Evolutionary conservation across 30 jellyfish, hydroid and myxozoan species (phyloP).

Genomic region (Sanderia malayensis): DNA sequence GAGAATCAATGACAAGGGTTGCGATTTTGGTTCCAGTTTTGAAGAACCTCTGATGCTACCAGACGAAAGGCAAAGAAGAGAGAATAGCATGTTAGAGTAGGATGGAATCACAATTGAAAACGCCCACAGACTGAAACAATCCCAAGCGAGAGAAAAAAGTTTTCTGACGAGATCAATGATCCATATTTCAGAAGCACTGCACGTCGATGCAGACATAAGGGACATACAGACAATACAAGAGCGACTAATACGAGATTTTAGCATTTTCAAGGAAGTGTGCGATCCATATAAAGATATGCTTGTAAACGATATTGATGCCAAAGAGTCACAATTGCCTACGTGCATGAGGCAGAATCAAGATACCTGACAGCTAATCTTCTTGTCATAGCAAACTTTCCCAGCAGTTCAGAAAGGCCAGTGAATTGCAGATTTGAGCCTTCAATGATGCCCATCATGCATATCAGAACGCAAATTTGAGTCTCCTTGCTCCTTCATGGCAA

Average conservation of each 20-base stretch:
- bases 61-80: background rate
- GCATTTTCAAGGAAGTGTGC: constrained; percentile 18
- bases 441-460: constrained; percentile 20
- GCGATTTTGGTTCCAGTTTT: background rate
- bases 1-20: background rate
- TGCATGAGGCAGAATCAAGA: constrained; percentile 24
- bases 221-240: constrained; percentile 15
- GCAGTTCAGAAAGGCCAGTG: constrained; percentile 20
- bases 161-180: constrained; percentile 2
- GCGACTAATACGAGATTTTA: constrained; percentile 16
- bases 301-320: constrained; percentile 12
- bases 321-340: too few relatives aligned
- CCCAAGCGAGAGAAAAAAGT: constrained; percentile 7
- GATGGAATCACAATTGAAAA: background rate
- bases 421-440: background rate
- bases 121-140: background rate
- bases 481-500: constrained; percentile 38
- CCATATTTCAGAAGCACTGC: constrained; percentile 17
- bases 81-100: background rate
- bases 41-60: background rate
- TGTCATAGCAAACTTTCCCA: constrained; percentile 28
- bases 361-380: constrained; percentile 24
- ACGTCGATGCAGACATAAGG: background rate
- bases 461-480: constrained; percentile 13
- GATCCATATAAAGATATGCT: constrained; percentile 7